A percentile compares a stretch with the other conserved stretches of the same genome.
phyloP scores from a whole-genome alignment of 2,888 invertebrate genomes.

The Lasioglossum pauxillum region DNA sequence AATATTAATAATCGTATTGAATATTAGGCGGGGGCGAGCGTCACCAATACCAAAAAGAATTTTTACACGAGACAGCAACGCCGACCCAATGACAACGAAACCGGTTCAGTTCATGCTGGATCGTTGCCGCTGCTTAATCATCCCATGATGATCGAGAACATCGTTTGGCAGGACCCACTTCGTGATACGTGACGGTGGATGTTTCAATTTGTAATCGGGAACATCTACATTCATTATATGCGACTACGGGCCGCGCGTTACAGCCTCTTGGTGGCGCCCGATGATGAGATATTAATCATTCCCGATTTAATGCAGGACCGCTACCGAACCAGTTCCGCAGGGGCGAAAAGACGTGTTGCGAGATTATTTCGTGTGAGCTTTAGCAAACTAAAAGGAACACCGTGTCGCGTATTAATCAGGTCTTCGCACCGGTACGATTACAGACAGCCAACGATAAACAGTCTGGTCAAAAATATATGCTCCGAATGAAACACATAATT shows the following conservation, averaged over 20 bases:
- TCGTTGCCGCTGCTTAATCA: constrained; percentile 57
- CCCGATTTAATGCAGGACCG: constrained; percentile 48
- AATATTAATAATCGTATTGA: no score
- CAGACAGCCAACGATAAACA: constrained; percentile 15
- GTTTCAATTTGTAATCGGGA: constrained; percentile 72
- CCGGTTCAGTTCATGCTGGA: constrained; percentile 57
- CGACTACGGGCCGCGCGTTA: constrained; percentile 52
- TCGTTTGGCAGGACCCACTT: constrained; percentile 54
- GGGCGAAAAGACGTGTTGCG: not conserved
- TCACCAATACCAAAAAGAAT: not conserved
- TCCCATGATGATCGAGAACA: constrained; percentile 32
- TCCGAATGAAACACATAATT: constrained; percentile 31
- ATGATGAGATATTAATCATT: constrained; percentile 51
- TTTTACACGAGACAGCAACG: not conserved
- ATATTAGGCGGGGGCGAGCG: not conserved
- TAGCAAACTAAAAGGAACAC: not conserved
- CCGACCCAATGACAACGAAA: constrained; percentile 32
- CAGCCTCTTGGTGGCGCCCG: constrained; percentile 31
- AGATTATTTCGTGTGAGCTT: constrained; percentile 22
- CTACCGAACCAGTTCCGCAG: constrained; percentile 42
- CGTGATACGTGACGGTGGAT: constrained; percentile 52
- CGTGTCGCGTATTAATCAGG: constrained; percentile 13
- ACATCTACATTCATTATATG: constrained; percentile 67
- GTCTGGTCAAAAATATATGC: not conserved
- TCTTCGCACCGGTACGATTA: constrained; percentile 13